phyloP scores from a whole-genome alignment of 2,797 vertebrate species.

The Heteromormyrus szaboi region DNA sequence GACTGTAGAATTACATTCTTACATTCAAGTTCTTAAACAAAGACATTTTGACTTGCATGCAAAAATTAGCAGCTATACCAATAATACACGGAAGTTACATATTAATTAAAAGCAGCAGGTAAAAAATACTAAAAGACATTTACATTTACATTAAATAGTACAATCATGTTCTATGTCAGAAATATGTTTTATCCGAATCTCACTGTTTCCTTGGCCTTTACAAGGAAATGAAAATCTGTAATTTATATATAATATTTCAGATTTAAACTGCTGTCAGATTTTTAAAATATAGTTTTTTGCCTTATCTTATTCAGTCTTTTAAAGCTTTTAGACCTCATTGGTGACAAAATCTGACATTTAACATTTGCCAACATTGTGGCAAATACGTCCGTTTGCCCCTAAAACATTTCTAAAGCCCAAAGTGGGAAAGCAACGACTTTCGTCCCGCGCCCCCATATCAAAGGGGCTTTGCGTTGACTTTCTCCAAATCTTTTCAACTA shows the following conservation, averaged over 20 bases:
- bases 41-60: neutral
- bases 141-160: neutral
- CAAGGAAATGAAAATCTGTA: neutral
- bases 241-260: neutral
- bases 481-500: neutral
- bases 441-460: neutral
- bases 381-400: neutral
- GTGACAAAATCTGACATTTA: too few relatives aligned
- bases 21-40: neutral
- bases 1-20: neutral
- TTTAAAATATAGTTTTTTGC: conserved; percentile 31
- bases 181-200: neutral
- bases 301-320: neutral
- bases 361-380: neutral
- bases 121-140: neutral
- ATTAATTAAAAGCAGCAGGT: neutral
- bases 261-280: neutral
- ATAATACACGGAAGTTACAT: neutral
- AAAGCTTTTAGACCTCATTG: neutral
- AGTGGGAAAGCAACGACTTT: neutral
- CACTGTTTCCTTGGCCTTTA: neutral
- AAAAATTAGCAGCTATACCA: neutral
- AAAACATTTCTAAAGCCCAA: neutral
- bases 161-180: neutral
- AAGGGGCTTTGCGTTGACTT: neutral